These are phyloP conservation scores for Epiblema foenella DNA, from an alignment of 2,888 invertebrate genomes.

Conservation along the genomic window DNA sequence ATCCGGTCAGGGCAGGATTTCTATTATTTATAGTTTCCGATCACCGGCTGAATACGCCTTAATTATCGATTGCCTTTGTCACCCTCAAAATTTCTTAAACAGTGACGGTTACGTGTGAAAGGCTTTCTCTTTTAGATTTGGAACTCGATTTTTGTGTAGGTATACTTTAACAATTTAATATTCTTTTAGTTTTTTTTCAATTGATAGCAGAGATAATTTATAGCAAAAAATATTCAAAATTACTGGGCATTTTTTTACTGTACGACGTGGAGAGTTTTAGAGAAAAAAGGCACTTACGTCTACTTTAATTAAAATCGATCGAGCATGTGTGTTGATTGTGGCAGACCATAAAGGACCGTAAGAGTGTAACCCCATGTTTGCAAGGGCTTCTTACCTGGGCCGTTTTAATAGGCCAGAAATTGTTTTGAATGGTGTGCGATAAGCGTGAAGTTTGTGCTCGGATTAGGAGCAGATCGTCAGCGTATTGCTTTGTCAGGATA, in stretches of 20 bases:
- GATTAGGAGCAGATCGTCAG: slow-evolving; percentile 72
- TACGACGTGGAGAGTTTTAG: slow-evolving; percentile 8
- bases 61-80: slow-evolving; percentile 80
- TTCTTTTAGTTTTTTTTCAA: slow-evolving; percentile 17
- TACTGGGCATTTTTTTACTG: not conserved
- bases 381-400: slow-evolving; percentile 66
- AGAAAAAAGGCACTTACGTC: slow-evolving; percentile 37
- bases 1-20: slow-evolving; percentile 82
- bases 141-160: slow-evolving; percentile 46
- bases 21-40: slow-evolving; percentile 84
- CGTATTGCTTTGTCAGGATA: slow-evolving; percentile 54
- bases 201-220: too few species aligned
- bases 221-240: not conserved
- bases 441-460: slow-evolving; percentile 79
- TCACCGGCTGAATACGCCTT: slow-evolving; percentile 82
- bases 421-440: slow-evolving; percentile 79
- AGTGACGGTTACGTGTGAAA: slow-evolving; percentile 62
- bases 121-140: slow-evolving; percentile 68
- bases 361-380: slow-evolving; percentile 29
- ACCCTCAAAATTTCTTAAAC: slow-evolving; percentile 71
- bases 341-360: slow-evolving; percentile 40
- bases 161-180: not conserved
- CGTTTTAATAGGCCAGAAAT: slow-evolving; percentile 81
- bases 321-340: slow-evolving; percentile 44
- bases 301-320: slow-evolving; percentile 44